These are phyloP conservation scores for Menidia menidia DNA, from an alignment of 2,797 vertebrate genomes.

Conservation along the genomic window DNA sequence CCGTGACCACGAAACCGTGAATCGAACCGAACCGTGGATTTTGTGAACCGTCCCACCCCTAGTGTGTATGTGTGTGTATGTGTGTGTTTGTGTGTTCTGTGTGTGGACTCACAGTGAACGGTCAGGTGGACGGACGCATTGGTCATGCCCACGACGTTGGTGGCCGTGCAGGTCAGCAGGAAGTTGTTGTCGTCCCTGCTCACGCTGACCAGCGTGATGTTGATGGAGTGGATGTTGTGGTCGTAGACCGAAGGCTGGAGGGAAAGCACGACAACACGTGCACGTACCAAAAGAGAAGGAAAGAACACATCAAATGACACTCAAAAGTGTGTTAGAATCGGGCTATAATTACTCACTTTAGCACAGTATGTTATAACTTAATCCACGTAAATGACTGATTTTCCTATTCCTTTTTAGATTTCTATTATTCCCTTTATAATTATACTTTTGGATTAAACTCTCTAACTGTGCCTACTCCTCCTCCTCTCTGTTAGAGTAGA, in stretches of 20 bases:
- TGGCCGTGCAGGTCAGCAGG: slow-evolving; percentile 91
- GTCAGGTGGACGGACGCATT: slow-evolving; percentile 92
- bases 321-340: neutral
- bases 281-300: neutral
- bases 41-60: too few relatives aligned
- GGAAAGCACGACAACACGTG: slow-evolving; percentile 4
- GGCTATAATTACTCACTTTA: neutral
- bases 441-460: too few relatives aligned
- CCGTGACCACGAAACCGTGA: too few relatives aligned
- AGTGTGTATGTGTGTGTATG: neutral
- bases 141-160: slow-evolving; percentile 96
- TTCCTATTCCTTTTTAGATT: too few relatives aligned
- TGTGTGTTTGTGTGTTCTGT: neutral
- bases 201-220: slow-evolving; percentile 91
- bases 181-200: slow-evolving; percentile 94
- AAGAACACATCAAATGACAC: too few relatives aligned
- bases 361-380: too few relatives aligned
- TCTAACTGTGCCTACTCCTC: too few relatives aligned
- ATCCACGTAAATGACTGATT: too few relatives aligned
- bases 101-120: slow-evolving; percentile 90
- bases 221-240: slow-evolving; percentile 92
- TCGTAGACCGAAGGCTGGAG: slow-evolving; percentile 88
- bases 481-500: too few relatives aligned
- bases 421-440: too few relatives aligned
- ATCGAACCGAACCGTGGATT: too few relatives aligned